Base-by-base conservation (phyloP, 2,797 vertebrate species). In the Coracias cyanogaster region DNA sequence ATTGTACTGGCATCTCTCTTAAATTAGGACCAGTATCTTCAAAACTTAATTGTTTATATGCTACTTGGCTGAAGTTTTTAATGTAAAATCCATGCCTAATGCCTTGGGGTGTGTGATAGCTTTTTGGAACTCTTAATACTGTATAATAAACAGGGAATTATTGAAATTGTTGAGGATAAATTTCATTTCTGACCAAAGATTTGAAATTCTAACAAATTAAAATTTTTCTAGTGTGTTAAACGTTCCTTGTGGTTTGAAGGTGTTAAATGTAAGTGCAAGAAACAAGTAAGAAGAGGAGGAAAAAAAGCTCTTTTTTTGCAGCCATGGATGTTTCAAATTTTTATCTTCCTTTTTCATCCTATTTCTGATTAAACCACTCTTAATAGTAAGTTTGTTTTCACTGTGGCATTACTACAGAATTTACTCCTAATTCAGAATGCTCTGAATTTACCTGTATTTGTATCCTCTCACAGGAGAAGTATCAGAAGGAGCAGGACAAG, bases 401-500 rank as follows among this genome's bases (percentile, higher is more conserved):
- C 21, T 80, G 11, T 31, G 41, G 48, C 67, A 19, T 10, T 70
- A 25, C 25, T 64, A 57, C 33, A 65, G 58, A 43, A 79, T 69
- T 90, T 73, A 48, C 7, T 90, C 7, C 28, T 52, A 41, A 57
- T 82, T 45, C 4, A 21, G 57, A 77, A 19, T 19, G 15, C 21
- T 55, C 14, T 74, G 49, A 49, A 41, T 10, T 66, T 80, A 45
- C 76, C 48, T 76, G 3, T 65, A 0, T 84, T 96, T 81, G 4
- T 88, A 43, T 95, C 55, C 45, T n/a, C 15, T 1, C 83, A 77
- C 98, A 99, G 99, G 99, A 99, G 94, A 99, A 98, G 96, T 99
- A 99, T 97, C 98, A 97, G 93, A 98, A 98, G 51, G 99, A 99
- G 96, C 99, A 99, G 97, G 98, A 99, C 98, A 99, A 99, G 97